Evolutionary conservation across 2,888 invertebrate genomes (phyloP), one percentile per base, ranked within the genome.

Genomic region (Globia sparganii): DNA sequence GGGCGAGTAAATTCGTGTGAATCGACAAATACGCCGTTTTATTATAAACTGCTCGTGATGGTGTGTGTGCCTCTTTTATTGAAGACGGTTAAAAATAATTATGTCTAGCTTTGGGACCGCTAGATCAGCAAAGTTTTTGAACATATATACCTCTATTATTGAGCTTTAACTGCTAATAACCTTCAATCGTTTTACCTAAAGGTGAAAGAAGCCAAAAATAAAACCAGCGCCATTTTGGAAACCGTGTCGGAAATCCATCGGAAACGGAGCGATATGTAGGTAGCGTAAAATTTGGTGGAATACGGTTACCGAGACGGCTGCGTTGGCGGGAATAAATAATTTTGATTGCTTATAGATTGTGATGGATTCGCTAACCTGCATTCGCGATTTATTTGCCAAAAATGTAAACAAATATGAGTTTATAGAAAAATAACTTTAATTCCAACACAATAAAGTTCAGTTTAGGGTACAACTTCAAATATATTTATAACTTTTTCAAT

Each of bases 181-280:
- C 28, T 18, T 18, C 8, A 46, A 37, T 37, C 18, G 8, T 15
- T 37, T 21, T 49, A 40, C 2, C 1, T 11, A 67, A 67, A 34
- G 49, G 9, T 64, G 11, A 4, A 59, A 15, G 1, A 77, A 56
- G 2, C 15, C 13, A 4, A 61, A 61, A 56, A 34, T 43, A 9
- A 25, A 72, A 70, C 37, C 56, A 46, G 71, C 68, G 46, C 46
- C 53, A 40, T 66, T 73, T 75, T 66, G 77, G 68, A 80, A 87
- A 88, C 83, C 81, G 84, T 80, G 77, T 85, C 87, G 92, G 90
- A 92, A 92, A 90, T 89, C 88, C 86, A 78, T 86, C 87, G 90
- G 91, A 91, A 91, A 88, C 64, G 49, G 18, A 28, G 70, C 86
- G 80, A 87, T 86, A 69, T 74, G 72, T 67, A 75, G 64, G 72